A percentile compares a stretch with the other conserved stretches of the same genome.
These are phyloP conservation scores for Phoebastria nigripes DNA, from an alignment of 2,797 vertebrate genomes.

Conservation along the genomic window DNA sequence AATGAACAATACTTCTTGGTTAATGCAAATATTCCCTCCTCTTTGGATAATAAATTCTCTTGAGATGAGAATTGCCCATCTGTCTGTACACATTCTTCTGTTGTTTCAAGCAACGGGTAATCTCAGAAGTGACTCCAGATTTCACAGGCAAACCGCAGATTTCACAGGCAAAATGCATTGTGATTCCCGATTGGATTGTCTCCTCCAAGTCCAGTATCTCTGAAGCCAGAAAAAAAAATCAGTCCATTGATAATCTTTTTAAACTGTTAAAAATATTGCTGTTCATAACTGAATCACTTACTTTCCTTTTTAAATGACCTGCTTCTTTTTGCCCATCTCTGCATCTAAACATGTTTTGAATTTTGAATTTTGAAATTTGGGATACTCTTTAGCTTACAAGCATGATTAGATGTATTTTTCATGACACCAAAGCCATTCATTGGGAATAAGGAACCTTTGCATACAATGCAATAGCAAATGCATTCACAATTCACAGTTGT, in stretches of 20 bases:
- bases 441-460: neutral
- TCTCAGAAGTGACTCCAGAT: neutral
- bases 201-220: neutral
- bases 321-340: neutral
- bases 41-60: neutral
- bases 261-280: neutral
- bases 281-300: neutral
- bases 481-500: neutral
- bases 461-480: neutral
- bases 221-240: neutral
- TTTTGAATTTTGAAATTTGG: neutral
- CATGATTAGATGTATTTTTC: neutral
- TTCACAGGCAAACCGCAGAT: neutral
- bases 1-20: neutral
- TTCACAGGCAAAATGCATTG: neutral
- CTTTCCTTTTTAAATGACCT: neutral
- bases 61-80: neutral
- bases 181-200: neutral
- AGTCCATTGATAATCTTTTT: neutral
- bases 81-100: neutral
- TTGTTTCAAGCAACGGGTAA: neutral
- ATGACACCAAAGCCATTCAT: neutral
- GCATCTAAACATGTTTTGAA: neutral
- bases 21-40: neutral
- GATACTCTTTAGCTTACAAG: neutral